These are phyloP conservation scores for Chloropsis cyanopogon DNA, from an alignment of 2,113 vertebrate species.

Conservation along the genomic window DNA sequence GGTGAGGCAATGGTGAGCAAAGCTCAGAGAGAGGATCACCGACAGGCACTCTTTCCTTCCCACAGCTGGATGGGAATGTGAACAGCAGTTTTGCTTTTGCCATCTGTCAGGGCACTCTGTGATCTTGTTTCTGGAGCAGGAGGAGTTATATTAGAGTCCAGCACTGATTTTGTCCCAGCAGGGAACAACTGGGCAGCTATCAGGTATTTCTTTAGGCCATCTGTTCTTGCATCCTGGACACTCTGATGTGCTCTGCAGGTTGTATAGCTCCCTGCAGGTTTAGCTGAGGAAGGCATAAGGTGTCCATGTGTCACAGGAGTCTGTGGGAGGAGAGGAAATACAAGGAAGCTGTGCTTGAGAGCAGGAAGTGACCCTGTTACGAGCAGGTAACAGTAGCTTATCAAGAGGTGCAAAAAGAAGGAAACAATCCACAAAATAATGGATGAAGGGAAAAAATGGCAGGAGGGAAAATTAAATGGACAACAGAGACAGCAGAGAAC, in stretches of 20 bases:
- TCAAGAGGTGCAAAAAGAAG: not conserved
- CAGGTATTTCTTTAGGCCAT: not conserved
- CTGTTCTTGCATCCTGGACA: not conserved
- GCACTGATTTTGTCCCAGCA: not conserved
- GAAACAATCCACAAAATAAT: not conserved
- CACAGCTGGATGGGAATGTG: not conserved
- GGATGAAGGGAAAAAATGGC: not conserved
- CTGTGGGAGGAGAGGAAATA: not conserved
- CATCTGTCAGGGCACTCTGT: not conserved
- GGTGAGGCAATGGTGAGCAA: not conserved
- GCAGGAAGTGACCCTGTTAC: not conserved
- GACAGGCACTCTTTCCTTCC: not conserved
- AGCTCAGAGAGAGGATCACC: not conserved
- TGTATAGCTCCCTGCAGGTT: not conserved
- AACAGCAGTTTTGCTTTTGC: not conserved
- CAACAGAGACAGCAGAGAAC: not conserved
- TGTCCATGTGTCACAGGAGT: not conserved
- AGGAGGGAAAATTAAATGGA: not conserved
- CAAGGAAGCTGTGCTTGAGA: not conserved
- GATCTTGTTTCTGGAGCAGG: not conserved
- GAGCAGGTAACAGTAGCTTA: not conserved
- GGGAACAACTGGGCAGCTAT: not conserved
- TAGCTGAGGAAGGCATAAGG: not conserved
- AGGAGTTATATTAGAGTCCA: not conserved
- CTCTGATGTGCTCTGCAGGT: not conserved